Base-by-base conservation (phyloP, 1,140 invertebrate genomes). In the Leptoteleia sp. region DNA sequence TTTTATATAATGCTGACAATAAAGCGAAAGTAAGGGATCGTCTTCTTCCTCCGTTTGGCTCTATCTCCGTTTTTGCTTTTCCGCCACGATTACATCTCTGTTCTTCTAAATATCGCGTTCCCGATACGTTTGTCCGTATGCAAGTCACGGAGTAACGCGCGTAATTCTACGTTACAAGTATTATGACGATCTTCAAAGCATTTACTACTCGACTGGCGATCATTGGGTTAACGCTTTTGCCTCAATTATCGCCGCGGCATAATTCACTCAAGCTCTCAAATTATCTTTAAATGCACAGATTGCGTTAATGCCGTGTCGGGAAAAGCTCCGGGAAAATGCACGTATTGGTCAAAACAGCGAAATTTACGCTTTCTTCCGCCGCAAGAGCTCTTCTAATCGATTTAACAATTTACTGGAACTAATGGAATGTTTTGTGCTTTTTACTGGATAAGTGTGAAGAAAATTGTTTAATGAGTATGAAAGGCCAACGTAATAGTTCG, bases 241-340 rank as follows among this genome's bases (percentile, higher is more conserved):
- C 37, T 65, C 71, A 79, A 79, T 79, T 79, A 79, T 79, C 71
- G 77, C 71, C 52, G 67, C 67, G 47, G 72, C 67, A 62, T 80
- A 80, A 80, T 80, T 80, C 71, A 80, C 71, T 80, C 71, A 76
- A 76, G 71, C 67, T 72, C 42, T 67, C 67, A 80, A 80, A 80
- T 76, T 76, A 80, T 80, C 71, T 38, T 72, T 80, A 76, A 80
- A 79, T 50, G 76, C 61, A 45, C 76, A 25, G 19, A 35, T 37
- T 42, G 29, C 61, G 45, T 38, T 79, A 79, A 73, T 79, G 37
- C 29, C 45, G 35, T 48, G 37, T 9, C 47, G 19, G 43, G 78
- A 80, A 80, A 80, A 80, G 72, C 78, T 76, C 62, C n/a, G 35
- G 54, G 59, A 72, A 76, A 76, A 61, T 47, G 40, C 45, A 31